A percentile compares a stretch with the other conserved stretches of the same genome.
Evolutionary conservation across 1,140 invertebrate genomes (phyloP).

Genomic region (Stegodyphus dumicola): DNA sequence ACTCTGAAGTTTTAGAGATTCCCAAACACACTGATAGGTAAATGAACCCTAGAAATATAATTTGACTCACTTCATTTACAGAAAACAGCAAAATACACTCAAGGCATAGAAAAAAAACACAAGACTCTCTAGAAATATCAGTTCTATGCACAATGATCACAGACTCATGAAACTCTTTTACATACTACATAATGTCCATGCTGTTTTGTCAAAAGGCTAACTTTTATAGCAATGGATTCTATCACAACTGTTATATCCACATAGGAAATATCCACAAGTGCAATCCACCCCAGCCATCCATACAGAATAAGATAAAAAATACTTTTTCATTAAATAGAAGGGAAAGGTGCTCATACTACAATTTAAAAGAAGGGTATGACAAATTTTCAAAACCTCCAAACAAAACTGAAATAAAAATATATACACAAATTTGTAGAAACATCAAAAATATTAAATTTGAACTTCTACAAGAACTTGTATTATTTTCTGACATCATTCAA

Average conservation of each 20-base stretch:
- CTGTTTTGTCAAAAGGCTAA: slow-evolving; percentile 60
- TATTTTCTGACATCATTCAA: too few species aligned
- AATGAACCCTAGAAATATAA: not conserved
- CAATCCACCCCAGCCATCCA: slow-evolving; percentile 56
- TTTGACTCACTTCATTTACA: slow-evolving; percentile 7
- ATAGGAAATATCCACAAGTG: slow-evolving; percentile 57
- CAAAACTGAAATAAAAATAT: too few species aligned
- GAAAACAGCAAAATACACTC: slow-evolving; percentile 45
- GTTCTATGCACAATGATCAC: slow-evolving; percentile 61
- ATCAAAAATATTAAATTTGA: too few species aligned
- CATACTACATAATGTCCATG: slow-evolving; percentile 60
- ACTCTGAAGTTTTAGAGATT: not conserved
- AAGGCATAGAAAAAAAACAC: slow-evolving; percentile 49
- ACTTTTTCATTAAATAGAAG: not conserved
- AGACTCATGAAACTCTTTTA: slow-evolving; percentile 60
- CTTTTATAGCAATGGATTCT: slow-evolving; percentile 56
- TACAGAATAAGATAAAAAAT: not conserved
- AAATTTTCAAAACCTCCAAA: too few species aligned
- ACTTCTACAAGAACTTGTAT: too few species aligned
- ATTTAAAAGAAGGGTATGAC: too few species aligned
- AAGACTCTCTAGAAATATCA: slow-evolving; percentile 57
- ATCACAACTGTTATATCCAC: slow-evolving; percentile 59
- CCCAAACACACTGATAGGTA: not conserved
- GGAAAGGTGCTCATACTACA: not conserved
- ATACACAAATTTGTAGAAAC: too few species aligned